Evolutionary conservation across 2,113 vertebrate genomes (phyloP).

Genomic region (Anolis sagrei): DNA sequence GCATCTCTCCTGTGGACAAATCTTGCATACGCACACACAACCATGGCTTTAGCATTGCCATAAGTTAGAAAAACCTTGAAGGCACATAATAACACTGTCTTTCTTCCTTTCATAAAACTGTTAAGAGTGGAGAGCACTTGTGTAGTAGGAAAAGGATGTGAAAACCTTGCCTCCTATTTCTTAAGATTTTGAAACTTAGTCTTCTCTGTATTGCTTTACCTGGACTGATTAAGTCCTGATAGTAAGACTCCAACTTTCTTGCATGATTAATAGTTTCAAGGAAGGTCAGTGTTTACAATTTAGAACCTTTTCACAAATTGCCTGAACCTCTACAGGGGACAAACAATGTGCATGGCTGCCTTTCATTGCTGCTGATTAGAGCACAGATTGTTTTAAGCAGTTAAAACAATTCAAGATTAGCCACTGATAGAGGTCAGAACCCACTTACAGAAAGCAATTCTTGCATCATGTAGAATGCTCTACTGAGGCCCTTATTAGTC

Average conservation of each 20-base stretch:
- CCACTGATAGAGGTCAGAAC: constrained; percentile 10
- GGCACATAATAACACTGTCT: neutral
- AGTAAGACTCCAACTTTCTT: constrained; percentile 6
- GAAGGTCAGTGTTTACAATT: constrained; percentile 36
- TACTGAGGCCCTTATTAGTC: neutral
- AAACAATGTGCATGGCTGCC: constrained; percentile 31
- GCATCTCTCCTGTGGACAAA: too few relatives aligned
- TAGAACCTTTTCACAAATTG: constrained; percentile 35
- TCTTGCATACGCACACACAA: too few relatives aligned
- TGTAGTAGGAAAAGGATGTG: neutral
- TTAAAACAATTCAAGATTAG: constrained; percentile 34
- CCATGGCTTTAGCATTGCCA: too few relatives aligned
- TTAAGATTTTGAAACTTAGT: neutral
- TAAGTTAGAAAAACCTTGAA: too few relatives aligned
- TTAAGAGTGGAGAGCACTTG: neutral
- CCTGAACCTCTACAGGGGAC: neutral
- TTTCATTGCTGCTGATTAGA: constrained; percentile 44
- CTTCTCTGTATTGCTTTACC: neutral
- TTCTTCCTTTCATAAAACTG: neutral
- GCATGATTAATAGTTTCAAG: neutral
- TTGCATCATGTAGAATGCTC: neutral
- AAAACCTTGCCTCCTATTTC: neutral
- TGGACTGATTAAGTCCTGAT: neutral
- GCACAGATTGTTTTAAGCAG: constrained; percentile 28
- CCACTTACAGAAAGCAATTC: neutral